phyloP scores from a whole-genome alignment of 2,113 vertebrate species.

The Periophthalmus modestus region DNA sequence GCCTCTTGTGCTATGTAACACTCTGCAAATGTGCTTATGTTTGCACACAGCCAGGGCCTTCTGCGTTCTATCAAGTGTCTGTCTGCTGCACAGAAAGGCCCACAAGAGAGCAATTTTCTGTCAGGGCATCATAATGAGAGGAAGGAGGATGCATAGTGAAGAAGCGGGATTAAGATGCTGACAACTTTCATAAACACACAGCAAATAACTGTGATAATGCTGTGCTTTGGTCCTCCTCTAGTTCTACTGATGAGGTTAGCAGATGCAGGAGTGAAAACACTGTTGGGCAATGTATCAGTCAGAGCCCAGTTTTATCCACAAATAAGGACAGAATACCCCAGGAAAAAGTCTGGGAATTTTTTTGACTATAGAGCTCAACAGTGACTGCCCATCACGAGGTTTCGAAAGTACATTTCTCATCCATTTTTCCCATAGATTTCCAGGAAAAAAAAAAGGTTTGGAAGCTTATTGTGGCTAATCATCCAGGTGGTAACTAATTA shows the following conservation, averaged over 20 bases:
- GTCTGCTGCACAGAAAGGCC: conserved; percentile 19
- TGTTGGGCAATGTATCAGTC: not conserved
- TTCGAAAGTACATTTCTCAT: too few relatives aligned
- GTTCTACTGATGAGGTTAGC: not conserved
- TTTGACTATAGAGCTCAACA: too few relatives aligned
- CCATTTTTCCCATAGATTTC: too few relatives aligned
- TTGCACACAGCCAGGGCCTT: conserved; percentile 8
- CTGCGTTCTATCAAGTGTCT: conserved; percentile 29
- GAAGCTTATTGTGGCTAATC: too few relatives aligned
- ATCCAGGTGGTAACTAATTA: too few relatives aligned
- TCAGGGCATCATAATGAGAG: not conserved
- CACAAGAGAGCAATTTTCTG: not conserved
- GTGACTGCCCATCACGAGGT: too few relatives aligned
- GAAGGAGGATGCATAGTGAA: conserved; percentile 28
- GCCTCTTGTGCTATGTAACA: not conserved
- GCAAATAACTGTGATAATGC: conserved; percentile 11
- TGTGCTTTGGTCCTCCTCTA: not conserved
- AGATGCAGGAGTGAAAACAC: not conserved
- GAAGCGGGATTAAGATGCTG: conserved; percentile 7
- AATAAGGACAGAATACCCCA: not conserved
- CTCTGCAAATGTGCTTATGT: not conserved
- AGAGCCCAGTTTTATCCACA: not conserved
- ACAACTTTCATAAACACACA: conserved; percentile 32
- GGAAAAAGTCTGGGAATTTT: not conserved
- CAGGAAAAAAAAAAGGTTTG: too few relatives aligned